Conservation (phyloP, 2,888 invertebrate genomes). For the Phytoseiulus persimilis region DNA sequence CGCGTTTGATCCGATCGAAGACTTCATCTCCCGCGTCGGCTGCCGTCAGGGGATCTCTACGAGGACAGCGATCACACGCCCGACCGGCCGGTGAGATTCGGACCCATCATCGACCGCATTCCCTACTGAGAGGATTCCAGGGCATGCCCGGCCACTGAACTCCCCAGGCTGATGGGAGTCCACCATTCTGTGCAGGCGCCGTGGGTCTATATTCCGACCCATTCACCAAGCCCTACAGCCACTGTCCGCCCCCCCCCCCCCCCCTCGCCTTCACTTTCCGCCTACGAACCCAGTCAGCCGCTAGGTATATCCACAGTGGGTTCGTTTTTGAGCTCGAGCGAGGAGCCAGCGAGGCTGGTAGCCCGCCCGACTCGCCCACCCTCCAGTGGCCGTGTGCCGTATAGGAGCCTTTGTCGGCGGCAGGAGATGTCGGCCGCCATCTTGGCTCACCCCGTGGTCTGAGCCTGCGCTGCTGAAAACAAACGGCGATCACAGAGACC, state of each 20-base stretch:
- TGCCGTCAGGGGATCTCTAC: background rate
- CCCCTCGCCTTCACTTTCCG: background rate
- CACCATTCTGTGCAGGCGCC: background rate
- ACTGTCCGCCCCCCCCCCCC: too few species aligned
- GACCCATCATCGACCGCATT: background rate
- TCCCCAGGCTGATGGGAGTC: background rate
- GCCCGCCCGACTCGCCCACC: background rate
- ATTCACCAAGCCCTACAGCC: too few species aligned
- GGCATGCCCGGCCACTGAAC: background rate
- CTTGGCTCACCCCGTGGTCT: slow-evolving; percentile 5
- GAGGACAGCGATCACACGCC: background rate
- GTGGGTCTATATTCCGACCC: background rate
- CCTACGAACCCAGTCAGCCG: background rate
- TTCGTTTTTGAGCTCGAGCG: background rate
- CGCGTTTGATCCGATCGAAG: background rate
- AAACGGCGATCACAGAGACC: background rate
- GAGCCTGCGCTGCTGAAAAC: background rate
- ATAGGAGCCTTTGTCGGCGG: background rate
- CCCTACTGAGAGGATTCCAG: background rate
- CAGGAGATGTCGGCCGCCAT: background rate
- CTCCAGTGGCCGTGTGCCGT: background rate
- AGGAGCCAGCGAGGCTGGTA: background rate
- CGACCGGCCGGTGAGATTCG: background rate
- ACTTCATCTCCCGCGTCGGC: background rate
- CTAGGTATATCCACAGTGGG: background rate